Conservation (phyloP, 2,888 invertebrate genomes). For the Ceriagrion tenellum region DNA sequence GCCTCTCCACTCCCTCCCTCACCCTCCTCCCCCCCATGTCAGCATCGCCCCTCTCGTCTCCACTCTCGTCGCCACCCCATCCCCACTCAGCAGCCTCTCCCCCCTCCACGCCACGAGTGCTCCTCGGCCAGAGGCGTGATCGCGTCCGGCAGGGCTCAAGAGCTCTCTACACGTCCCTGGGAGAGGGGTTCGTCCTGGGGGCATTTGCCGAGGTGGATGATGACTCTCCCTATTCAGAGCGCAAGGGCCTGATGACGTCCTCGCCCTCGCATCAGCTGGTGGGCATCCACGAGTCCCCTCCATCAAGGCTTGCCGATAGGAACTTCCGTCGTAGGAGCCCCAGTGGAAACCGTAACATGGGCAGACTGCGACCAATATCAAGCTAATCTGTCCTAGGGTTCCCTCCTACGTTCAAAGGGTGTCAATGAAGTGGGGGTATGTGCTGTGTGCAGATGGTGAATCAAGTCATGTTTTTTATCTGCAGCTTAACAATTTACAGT, state of each 20-base stretch:
- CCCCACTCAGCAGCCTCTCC: neutral
- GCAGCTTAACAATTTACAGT: neutral
- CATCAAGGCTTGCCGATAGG: neutral
- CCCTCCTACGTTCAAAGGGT: neutral
- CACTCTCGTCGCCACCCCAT: conserved; percentile 17
- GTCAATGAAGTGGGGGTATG: neutral
- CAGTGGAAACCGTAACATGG: neutral
- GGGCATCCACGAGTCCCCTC: conserved; percentile 13
- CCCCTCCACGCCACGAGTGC: conserved; percentile 45
- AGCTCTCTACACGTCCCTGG: conserved; percentile 41
- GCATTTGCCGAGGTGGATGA: conserved; percentile 28
- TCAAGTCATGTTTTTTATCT: neutral
- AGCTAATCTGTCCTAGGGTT: neutral
- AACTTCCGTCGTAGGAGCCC: conserved; percentile 36
- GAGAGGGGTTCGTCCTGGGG: conserved; percentile 49
- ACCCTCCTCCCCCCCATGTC: conserved; percentile 37
- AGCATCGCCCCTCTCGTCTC: conserved; percentile 21
- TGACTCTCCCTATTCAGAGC: conserved; percentile 43
- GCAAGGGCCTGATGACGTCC: conserved; percentile 49
- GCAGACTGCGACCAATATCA: conserved; percentile 36
- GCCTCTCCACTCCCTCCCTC: conserved; percentile 53
- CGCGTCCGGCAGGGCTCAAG: conserved; percentile 11
- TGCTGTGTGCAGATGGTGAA: neutral
- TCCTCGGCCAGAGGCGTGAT: conserved; percentile 42
- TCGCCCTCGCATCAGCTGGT: conserved; percentile 40